Evolutionary conservation across 1,140 invertebrate species (phyloP).

Genomic region (Achroia grisella): DNA sequence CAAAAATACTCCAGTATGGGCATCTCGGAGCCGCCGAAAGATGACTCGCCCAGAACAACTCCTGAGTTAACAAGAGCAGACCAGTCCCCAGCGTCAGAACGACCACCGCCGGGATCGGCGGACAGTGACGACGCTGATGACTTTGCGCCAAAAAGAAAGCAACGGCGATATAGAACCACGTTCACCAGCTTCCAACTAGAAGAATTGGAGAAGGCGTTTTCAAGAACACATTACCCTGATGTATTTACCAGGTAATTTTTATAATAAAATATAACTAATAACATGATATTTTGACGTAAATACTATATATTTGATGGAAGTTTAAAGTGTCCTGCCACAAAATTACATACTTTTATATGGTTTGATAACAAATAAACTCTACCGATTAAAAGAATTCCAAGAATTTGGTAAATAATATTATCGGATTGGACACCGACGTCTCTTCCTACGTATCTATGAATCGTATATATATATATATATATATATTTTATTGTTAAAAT

Average conservation of each 20-base stretch:
- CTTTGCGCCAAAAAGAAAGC: constrained; percentile 91
- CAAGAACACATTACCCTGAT: constrained; percentile 97
- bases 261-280: too few species aligned
- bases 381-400: too few species aligned
- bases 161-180: constrained; percentile 92
- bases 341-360: too few species aligned
- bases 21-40: constrained; percentile 75
- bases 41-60: constrained; percentile 74
- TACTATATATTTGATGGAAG: too few species aligned
- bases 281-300: too few species aligned
- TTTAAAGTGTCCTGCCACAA: too few species aligned
- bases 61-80: constrained; percentile 51
- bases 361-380: too few species aligned
- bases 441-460: too few species aligned
- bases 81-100: constrained; percentile 57
- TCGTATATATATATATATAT: too few species aligned
- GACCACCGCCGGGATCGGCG: constrained; percentile 74
- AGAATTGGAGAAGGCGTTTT: constrained; percentile 97
- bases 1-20: constrained; percentile 74
- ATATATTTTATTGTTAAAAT: too few species aligned
- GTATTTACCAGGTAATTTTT: constrained; percentile 91
- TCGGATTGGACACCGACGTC: too few species aligned
- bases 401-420: too few species aligned
- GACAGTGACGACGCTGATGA: constrained; percentile 85
- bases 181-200: constrained; percentile 97